Evolutionary conservation across 2,113 vertebrate genomes (phyloP).

Genomic region (Recurvirostra avosetta): DNA sequence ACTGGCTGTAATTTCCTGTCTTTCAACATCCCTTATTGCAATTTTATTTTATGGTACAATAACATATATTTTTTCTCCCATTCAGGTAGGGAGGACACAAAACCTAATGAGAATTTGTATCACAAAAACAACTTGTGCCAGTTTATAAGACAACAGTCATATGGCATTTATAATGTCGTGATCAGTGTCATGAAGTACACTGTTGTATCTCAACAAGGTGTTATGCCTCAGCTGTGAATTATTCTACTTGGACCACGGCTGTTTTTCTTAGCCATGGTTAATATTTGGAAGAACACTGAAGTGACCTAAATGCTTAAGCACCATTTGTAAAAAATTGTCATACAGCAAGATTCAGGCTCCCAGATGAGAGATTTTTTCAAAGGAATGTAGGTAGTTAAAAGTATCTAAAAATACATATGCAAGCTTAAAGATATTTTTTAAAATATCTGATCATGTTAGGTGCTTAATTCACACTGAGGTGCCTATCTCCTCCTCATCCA

Average conservation of each 20-base stretch:
- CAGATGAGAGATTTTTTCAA: background rate
- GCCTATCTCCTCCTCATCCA: background rate
- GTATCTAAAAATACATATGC: background rate
- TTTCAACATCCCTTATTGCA: accelerated
- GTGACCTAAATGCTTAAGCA: background rate
- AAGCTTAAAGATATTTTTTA: background rate
- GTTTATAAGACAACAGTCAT: background rate
- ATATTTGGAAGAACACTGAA: background rate
- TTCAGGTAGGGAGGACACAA: background rate
- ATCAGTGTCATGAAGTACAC: background rate
- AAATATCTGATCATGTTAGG: background rate
- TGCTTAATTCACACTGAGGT: background rate
- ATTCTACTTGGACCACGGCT: background rate
- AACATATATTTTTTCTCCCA: background rate
- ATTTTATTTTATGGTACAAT: background rate
- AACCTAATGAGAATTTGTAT: background rate
- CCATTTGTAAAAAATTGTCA: background rate
- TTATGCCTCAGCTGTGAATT: background rate
- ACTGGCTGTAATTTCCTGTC: background rate
- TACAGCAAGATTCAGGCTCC: background rate
- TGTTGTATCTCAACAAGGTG: background rate
- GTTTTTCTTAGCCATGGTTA: background rate
- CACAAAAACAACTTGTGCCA: accelerated
- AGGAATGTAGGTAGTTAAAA: background rate
- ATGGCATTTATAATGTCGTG: background rate